Evolutionary conservation across 1,140 invertebrate species (phyloP).

Genomic region (Euglossa dilemma): DNA sequence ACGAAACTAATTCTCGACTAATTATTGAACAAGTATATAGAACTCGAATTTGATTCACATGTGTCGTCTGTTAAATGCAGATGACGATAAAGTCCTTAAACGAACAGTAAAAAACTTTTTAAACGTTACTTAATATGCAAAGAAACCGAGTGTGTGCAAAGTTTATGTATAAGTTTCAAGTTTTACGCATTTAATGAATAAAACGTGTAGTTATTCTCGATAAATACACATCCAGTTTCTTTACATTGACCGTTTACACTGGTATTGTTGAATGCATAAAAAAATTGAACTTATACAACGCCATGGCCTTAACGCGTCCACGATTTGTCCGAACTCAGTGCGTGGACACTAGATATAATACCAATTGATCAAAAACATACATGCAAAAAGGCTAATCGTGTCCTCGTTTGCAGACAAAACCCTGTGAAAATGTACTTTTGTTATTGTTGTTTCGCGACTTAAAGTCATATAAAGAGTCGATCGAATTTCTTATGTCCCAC

Average conservation of each 20-base stretch:
- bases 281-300: conserved; percentile 56
- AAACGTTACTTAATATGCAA: conserved; percentile 12
- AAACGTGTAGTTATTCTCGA: not conserved
- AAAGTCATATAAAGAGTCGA: not conserved
- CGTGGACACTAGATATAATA: conserved; percentile 18
- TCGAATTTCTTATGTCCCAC: not conserved
- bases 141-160: conserved; percentile 7
- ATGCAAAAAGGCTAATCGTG: conserved; percentile 22
- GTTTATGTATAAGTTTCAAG: not conserved
- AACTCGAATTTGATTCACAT: conserved; percentile 30
- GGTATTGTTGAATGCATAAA: conserved; percentile 44
- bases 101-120: conserved; percentile 55
- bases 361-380: conserved; percentile 4
- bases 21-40: not conserved
- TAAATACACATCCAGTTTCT: conserved; percentile 18
- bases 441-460: not conserved
- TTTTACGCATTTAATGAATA: not conserved
- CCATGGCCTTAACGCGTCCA: conserved; percentile 28
- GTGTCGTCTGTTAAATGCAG: conserved; percentile 58
- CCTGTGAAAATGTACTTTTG: not conserved
- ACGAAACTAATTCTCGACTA: not conserved
- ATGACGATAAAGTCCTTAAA: conserved; percentile 53
- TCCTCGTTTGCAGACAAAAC: conserved; percentile 8
- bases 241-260: conserved; percentile 32
- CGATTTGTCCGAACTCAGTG: not conserved